These are phyloP conservation scores for Manacus vitellinus DNA, from an alignment of 2,113 vertebrate genomes.

Conservation along the genomic window DNA sequence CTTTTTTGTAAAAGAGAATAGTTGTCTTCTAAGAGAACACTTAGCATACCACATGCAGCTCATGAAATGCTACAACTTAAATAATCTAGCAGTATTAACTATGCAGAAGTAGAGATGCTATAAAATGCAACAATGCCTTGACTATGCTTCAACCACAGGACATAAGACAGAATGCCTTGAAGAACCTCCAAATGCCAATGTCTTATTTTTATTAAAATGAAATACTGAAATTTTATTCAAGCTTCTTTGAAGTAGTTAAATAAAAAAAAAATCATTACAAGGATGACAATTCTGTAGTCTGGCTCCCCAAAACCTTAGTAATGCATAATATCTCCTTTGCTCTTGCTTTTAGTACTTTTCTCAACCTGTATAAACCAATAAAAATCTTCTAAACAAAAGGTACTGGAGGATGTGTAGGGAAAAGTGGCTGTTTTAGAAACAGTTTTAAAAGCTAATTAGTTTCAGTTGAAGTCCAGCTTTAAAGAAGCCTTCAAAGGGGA, in stretches of 20 bases:
- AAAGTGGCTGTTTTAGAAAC: not conserved
- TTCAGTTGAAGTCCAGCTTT: not conserved
- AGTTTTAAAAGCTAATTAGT: not conserved
- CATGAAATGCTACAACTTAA: not conserved
- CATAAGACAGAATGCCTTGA: not conserved
- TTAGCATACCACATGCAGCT: not conserved
- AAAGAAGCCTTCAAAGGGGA: not conserved
- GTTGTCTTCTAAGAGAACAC: not conserved
- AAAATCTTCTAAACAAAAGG: not conserved
- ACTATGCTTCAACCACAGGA: not conserved
- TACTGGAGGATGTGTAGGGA: not conserved
- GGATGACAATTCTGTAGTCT: not conserved
- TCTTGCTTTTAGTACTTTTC: not conserved
- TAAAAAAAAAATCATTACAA: not conserved
- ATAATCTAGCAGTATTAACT: not conserved
- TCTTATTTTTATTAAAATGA: not conserved
- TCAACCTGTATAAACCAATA: not conserved
- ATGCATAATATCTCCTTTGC: not conserved
- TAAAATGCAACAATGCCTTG: not conserved
- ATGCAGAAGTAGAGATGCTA: not conserved
- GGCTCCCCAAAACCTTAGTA: not conserved
- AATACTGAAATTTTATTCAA: not conserved
- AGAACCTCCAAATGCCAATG: not conserved
- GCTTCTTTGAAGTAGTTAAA: not conserved
- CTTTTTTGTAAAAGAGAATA: not conserved